Evolutionary conservation across 2,888 invertebrate species (phyloP), one percentile per base, ranked within the genome.

Genomic region (Tigriopus californicus): DNA sequence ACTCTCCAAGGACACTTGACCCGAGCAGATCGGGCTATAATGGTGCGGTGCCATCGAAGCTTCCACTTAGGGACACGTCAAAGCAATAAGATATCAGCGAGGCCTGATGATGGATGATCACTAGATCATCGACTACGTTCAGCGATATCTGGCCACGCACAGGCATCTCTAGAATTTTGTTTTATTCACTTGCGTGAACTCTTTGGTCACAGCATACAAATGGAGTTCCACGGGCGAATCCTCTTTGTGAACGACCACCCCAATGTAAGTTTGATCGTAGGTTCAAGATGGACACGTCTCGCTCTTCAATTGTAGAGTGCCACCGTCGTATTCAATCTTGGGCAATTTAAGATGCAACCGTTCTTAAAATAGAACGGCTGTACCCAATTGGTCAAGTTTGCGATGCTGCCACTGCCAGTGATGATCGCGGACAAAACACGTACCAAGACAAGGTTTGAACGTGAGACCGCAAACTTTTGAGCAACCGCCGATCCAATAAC

Each of bases 81-180:
- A 90, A 95, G 61, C 92, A 73, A 70, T 86, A 79, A 0, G 92
- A 90, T 10, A 87, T 87, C 85, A 87, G 73, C 12, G 80, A 78
- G 12, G 77, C 76, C 69, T 97, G 95, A 75, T 98, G 95, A 74
- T 98, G 97, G 13, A 98, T 91, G 57, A 94, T 80, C 56, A 98
- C 79, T n/a, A 98, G 75, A 73, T 94, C 90, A 69, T 97, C 97
- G 0, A 97, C 84, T 2, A 94, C 81, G 70, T 91, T 95, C 64
- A 97, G 83, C 1, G 95, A 94, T 74, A 97, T 94, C 63, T 89
- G 76, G 1, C 95, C 97, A 63, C 82, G 80, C 60, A 87, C 78
- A 18, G 88, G 88, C 4, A 94, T 76, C 66, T 82, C 81, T 62
- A 95, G 73, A 1, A 87, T 77, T 69, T 89, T 84, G 73, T 72